These are phyloP conservation scores for Mellivora capensis DNA, from an alignment of 2,113 vertebrate species.

Conservation along the genomic window DNA sequence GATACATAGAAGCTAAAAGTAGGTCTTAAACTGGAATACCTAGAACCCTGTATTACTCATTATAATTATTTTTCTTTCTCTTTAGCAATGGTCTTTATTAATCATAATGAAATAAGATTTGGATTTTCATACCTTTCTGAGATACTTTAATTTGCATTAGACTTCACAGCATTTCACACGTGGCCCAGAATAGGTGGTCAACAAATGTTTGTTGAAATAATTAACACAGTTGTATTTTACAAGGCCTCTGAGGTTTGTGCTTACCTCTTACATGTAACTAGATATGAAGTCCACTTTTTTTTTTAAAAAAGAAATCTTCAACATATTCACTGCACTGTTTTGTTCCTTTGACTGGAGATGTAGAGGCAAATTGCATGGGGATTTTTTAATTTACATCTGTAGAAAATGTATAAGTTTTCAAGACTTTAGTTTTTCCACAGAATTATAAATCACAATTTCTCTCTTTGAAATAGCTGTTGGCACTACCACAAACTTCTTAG, in stretches of 20 bases:
- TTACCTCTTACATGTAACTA: background rate
- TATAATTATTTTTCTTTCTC: background rate
- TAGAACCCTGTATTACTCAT: background rate
- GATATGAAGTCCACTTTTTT: background rate
- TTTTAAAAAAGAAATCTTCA: background rate
- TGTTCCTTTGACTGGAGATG: background rate
- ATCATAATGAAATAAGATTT: background rate
- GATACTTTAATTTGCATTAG: background rate
- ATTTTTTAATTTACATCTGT: background rate
- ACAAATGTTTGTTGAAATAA: background rate
- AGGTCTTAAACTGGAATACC: background rate
- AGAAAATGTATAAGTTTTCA: conserved; percentile 7
- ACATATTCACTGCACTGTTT: background rate
- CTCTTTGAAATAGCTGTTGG: conserved; percentile 47
- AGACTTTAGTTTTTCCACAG: conserved; percentile 45
- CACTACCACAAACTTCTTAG: background rate
- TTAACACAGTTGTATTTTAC: background rate
- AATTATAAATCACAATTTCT: conserved; percentile 39
- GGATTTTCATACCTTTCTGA: background rate
- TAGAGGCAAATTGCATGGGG: background rate
- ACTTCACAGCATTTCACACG: background rate
- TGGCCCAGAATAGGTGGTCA: background rate
- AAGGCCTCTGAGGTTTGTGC: background rate
- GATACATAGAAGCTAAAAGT: background rate
- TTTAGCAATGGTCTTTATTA: background rate